Conservation (phyloP, 1,140 invertebrate genomes). For the Diorhabda carinulata region DNA sequence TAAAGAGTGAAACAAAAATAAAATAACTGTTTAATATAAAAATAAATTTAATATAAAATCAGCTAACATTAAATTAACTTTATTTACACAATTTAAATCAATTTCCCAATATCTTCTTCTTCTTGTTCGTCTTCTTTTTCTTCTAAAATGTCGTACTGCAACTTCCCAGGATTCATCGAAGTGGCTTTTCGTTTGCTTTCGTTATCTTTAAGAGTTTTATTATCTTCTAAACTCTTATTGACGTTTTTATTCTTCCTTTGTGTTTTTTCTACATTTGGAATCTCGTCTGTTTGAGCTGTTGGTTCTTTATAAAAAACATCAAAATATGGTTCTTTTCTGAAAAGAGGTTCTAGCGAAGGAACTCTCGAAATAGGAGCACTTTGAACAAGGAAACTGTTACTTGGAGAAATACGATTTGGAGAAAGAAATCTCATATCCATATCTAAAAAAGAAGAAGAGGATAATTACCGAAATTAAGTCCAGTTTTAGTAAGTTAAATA, state of each 20-base stretch:
- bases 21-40: too few species aligned
- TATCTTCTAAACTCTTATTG: background rate
- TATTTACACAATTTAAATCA: too few species aligned
- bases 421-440: background rate
- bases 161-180: background rate
- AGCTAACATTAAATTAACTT: too few species aligned
- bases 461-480: background rate
- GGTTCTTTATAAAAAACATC: background rate
- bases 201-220: background rate
- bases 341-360: background rate
- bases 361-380: background rate
- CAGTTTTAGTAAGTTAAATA: too few species aligned
- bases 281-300: background rate
- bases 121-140: conserved; percentile 15
- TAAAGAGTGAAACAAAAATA: too few species aligned
- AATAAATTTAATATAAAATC: too few species aligned
- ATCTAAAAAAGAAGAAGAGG: background rate
- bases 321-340: background rate
- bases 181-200: background rate
- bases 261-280: background rate
- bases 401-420: background rate
- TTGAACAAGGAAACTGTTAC: background rate
- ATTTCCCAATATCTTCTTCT: background rate
- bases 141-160: conserved; percentile 10
- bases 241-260: background rate